Percentiles rank a stretch among this genome's conserved stretches.
Conservation (phyloP, 2,888 invertebrate species). For the Heliconius ethilla region DNA sequence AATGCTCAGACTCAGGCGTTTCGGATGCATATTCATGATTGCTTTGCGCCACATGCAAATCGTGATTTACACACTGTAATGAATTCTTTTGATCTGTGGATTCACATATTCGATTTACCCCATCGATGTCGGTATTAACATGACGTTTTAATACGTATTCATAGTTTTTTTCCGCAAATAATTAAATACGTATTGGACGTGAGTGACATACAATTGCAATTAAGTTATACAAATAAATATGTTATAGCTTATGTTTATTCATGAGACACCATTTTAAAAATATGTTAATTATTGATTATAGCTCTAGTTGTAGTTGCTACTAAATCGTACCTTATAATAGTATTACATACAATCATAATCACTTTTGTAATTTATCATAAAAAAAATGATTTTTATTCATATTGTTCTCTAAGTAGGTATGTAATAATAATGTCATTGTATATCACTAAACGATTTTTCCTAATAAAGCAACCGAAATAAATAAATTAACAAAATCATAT, state of each 20-base stretch:
- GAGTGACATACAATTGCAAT: background rate
- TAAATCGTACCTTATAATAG: background rate
- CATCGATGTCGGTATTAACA: constrained; percentile 75
- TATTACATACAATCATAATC: background rate
- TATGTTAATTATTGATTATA: background rate
- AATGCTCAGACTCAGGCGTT: constrained; percentile 72
- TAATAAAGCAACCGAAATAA: background rate
- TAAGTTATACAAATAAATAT: background rate
- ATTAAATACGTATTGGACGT: background rate
- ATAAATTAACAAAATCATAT: background rate
- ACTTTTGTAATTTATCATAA: background rate
- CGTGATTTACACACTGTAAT: constrained; percentile 82
- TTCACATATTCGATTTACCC: constrained; percentile 82
- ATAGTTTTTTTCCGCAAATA: constrained; percentile 63
- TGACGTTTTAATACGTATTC: constrained; percentile 77
- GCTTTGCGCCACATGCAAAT: constrained; percentile 79
- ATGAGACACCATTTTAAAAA: background rate
- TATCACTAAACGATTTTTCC: background rate
- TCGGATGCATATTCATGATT: constrained; percentile 79
- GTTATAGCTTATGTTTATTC: background rate
- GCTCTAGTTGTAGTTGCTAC: background rate
- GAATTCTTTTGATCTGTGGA: constrained; percentile 82
- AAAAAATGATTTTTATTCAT: too few species aligned
- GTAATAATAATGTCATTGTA: background rate
- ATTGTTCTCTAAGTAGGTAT: background rate